phyloP scores from a whole-genome alignment of 2,113 vertebrate species.

The Stegostoma tigrinum region DNA sequence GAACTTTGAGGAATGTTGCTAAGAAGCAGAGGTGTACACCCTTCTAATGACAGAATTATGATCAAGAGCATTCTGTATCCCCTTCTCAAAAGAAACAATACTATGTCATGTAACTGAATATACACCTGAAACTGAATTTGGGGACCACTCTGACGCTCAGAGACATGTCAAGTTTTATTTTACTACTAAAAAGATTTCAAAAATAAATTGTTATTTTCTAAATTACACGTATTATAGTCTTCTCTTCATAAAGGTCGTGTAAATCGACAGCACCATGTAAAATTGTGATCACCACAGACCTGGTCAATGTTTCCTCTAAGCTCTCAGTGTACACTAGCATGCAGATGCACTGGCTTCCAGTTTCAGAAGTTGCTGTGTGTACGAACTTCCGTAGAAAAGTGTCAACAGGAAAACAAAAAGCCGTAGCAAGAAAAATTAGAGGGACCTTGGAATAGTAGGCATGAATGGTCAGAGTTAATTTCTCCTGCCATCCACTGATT shows the following conservation, averaged over 20 bases:
- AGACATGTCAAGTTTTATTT: not conserved
- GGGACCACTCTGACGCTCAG: not conserved
- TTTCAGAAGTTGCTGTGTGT: too few relatives aligned
- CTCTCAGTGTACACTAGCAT: too few relatives aligned
- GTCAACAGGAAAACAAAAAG: too few relatives aligned
- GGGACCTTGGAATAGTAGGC: too few relatives aligned
- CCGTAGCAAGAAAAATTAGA: too few relatives aligned
- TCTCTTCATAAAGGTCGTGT: not conserved
- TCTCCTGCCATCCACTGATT: not conserved
- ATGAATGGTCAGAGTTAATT: not conserved
- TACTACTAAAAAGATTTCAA: not conserved
- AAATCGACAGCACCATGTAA: not conserved
- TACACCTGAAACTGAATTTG: not conserved
- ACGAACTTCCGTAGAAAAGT: too few relatives aligned
- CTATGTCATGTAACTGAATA: not conserved
- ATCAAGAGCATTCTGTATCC: not conserved
- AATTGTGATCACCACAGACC: not conserved
- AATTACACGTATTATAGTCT: not conserved
- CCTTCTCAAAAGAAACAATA: not conserved
- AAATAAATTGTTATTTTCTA: not conserved
- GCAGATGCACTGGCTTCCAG: too few relatives aligned
- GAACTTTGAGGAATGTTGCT: not conserved
- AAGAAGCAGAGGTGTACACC: not conserved
- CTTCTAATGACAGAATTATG: not conserved
- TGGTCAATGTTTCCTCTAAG: too few relatives aligned